phyloP scores from a whole-genome alignment of 2,113 vertebrate species.

The Mormyrus iriodes region DNA sequence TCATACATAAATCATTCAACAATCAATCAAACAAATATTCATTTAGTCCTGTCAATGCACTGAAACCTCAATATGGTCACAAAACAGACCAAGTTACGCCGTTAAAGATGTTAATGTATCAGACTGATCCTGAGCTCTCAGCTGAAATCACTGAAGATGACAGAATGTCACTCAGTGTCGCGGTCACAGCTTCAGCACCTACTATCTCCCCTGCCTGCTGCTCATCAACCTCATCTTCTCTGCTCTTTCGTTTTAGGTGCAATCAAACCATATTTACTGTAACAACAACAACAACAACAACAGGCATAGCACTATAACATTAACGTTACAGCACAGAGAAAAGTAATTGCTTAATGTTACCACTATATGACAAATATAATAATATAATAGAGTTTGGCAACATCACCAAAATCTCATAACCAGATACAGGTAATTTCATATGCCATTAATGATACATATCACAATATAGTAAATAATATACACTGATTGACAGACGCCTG shows the following conservation, averaged over 20 bases:
- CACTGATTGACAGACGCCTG: too few species aligned
- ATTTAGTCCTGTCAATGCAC: background rate
- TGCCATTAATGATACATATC: background rate
- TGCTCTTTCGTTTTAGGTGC: background rate
- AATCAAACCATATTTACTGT: background rate
- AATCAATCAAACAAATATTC: background rate
- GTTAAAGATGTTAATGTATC: background rate
- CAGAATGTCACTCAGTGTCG: background rate
- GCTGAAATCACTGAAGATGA: background rate
- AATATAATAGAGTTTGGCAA: background rate
- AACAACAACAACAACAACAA: too few species aligned
- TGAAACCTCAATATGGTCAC: background rate
- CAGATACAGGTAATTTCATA: background rate
- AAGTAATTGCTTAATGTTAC: background rate
- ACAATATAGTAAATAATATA: background rate
- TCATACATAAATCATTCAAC: too few species aligned
- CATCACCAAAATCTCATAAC: background rate
- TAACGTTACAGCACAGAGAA: too few species aligned
- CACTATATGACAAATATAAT: too few species aligned
- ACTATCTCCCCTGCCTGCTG: too few species aligned
- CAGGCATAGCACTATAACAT: background rate
- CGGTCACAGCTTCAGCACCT: background rate
- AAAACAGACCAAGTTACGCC: background rate
- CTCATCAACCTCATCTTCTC: background rate
- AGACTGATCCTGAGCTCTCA: background rate